Base-by-base conservation (phyloP, 2,888 invertebrate genomes). In the Ophion costatus region DNA sequence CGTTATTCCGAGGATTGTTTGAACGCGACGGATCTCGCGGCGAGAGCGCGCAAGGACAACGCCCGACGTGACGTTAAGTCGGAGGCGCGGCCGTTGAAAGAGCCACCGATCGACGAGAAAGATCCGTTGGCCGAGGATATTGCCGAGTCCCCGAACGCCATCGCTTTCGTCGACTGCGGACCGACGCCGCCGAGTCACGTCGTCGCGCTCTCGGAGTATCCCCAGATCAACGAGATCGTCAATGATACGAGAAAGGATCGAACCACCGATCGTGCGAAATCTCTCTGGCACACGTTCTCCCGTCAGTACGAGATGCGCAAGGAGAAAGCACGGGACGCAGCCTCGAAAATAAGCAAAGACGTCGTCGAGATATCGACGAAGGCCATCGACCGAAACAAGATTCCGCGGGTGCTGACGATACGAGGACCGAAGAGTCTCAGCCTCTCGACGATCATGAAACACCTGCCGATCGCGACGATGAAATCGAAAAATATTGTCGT, bases 161-260 rank as follows among this genome's bases (percentile, higher is more conserved):
- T 92, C 67, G 86, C 89, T 5, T 92, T 92, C 63, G 92, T 92
- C 1, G 92, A 93, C 85, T 92, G 92, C 33, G 92, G 91, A 1
- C 86, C 91, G 10, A 83, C 88, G 5, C 86, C 86, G 6, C 85
- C 38, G 14, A 59, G 57, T 17, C 59, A 59, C 59, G 59, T 22
- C 20, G 14, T 59, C 0, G 7, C 20, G 1, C 29, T 56, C 17
- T 51, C 71, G 7, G 80, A 80, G 59, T 77, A 38, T 29, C 64
- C 77, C 14, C 33, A 38, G 6, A 71, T 45, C 5, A 11, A 33
- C 22, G 2, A 59, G 7, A 20, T 51, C n/a, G 51, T 10, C 9
- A 69, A 74, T 17, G 56, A 76, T 29, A 20, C 24, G 14, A n/a
- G 14, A 9, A 66, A 56, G 17, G 56, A 22, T 3, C 20, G 11